phyloP scores from a whole-genome alignment of 2,113 vertebrate genomes.

The Odocoileus hemionus region DNA sequence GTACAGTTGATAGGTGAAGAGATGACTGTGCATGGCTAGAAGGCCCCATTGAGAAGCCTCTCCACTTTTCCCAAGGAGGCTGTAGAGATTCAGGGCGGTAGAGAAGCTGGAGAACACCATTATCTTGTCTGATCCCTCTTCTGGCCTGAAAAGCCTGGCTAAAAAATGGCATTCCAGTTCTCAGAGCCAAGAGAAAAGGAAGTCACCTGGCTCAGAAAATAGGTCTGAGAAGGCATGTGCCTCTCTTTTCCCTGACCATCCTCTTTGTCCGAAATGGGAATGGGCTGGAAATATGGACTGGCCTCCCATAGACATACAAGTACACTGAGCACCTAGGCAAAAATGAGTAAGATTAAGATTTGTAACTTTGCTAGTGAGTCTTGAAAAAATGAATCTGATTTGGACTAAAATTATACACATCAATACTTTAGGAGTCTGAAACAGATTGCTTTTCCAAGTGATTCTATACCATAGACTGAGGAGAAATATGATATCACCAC shows the following conservation, averaged over 20 bases:
- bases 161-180: neutral
- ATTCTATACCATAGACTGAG: neutral
- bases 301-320: neutral
- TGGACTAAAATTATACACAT: neutral
- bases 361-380: neutral
- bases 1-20: neutral
- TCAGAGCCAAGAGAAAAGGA: neutral
- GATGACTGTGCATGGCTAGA: too few relatives aligned
- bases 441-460: neutral
- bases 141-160: neutral
- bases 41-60: neutral
- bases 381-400: neutral
- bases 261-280: neutral
- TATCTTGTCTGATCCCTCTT: neutral
- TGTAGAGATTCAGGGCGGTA: neutral
- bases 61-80: neutral
- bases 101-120: neutral
- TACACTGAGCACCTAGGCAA: neutral
- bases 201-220: neutral
- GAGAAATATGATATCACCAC: neutral
- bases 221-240: neutral
- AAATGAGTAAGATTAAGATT: neutral
- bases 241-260: neutral
- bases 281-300: neutral
- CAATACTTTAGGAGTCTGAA: neutral